Evolutionary conservation across 2,797 vertebrate genomes (phyloP).

Genomic region (Cryptoblepharus egeriae): DNA sequence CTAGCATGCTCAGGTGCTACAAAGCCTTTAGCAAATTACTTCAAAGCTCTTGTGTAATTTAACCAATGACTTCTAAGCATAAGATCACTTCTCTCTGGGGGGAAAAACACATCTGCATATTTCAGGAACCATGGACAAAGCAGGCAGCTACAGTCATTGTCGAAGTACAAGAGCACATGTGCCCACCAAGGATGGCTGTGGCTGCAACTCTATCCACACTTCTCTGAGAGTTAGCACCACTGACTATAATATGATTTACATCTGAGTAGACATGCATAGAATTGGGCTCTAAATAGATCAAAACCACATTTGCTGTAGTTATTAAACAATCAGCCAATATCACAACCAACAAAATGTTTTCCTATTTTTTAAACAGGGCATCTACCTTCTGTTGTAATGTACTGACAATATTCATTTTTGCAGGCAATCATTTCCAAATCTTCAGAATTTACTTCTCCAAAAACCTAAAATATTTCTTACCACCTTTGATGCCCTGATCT

Average conservation of each 20-base stretch:
- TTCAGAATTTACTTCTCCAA: constrained; percentile 15
- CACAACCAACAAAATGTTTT: background rate
- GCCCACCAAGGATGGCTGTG: background rate
- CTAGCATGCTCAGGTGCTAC: constrained; percentile 3
- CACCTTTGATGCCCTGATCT: background rate
- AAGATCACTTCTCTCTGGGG: background rate
- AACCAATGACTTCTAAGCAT: background rate
- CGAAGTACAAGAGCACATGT: too few species aligned
- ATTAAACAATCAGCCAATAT: background rate
- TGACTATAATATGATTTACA: too few species aligned
- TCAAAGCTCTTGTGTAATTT: background rate
- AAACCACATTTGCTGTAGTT: background rate
- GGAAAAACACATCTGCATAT: background rate
- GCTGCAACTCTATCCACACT: too few species aligned
- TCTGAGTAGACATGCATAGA: too few species aligned
- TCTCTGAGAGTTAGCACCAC: too few species aligned
- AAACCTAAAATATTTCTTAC: constrained; percentile 36
- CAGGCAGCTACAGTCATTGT: background rate
- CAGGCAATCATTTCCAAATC: background rate
- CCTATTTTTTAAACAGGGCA: background rate
- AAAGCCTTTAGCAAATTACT: constrained; percentile 6
- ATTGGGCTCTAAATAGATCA: background rate
- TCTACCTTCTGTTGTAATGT: background rate
- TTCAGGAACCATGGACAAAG: background rate
- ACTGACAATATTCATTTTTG: background rate